Evolutionary conservation across 1,140 invertebrate genomes (phyloP).

Genomic region (Lasioglossum baleicum): DNA sequence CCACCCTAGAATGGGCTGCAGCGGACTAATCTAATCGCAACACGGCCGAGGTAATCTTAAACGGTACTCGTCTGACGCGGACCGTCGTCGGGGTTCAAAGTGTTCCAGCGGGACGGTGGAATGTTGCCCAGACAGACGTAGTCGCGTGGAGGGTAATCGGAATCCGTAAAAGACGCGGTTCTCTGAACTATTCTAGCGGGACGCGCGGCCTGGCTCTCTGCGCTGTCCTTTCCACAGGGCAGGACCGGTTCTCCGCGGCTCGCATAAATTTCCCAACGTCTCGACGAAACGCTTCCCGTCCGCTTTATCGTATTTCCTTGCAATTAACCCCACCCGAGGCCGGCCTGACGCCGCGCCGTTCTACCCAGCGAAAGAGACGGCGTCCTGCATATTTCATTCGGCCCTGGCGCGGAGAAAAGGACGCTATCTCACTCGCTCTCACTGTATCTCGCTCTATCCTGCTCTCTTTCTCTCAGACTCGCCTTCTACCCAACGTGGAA

Average conservation of each 20-base stretch:
- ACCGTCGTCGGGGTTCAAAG: neutral
- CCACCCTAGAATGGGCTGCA: too few species aligned
- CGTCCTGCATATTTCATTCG: slow-evolving; percentile 62
- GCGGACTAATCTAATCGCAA: too few species aligned
- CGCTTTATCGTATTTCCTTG: slow-evolving; percentile 65
- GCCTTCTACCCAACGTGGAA: slow-evolving; percentile 10
- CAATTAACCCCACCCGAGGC: slow-evolving; percentile 58
- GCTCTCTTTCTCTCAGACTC: too few species aligned
- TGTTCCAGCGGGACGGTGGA: neutral
- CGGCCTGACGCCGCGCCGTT: slow-evolving; percentile 4
- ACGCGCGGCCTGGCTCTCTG: neutral
- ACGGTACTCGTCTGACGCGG: neutral
- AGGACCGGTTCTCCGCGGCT: slow-evolving; percentile 6
- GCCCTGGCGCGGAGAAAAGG: slow-evolving; percentile 16
- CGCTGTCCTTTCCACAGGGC: neutral
- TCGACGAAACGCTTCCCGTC: slow-evolving; percentile 58
- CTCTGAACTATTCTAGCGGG: slow-evolving; percentile 35
- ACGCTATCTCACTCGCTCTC: neutral
- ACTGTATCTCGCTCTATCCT: slow-evolving; percentile 5
- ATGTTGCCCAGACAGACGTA: neutral
- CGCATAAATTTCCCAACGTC: slow-evolving; percentile 62
- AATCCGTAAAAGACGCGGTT: slow-evolving; percentile 52
- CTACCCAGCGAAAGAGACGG: slow-evolving; percentile 30
- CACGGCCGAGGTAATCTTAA: too few species aligned
- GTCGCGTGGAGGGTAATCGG: slow-evolving; percentile 31